phyloP scores from a whole-genome alignment of 1,140 invertebrate genomes.

The Drosophila suzukii region DNA sequence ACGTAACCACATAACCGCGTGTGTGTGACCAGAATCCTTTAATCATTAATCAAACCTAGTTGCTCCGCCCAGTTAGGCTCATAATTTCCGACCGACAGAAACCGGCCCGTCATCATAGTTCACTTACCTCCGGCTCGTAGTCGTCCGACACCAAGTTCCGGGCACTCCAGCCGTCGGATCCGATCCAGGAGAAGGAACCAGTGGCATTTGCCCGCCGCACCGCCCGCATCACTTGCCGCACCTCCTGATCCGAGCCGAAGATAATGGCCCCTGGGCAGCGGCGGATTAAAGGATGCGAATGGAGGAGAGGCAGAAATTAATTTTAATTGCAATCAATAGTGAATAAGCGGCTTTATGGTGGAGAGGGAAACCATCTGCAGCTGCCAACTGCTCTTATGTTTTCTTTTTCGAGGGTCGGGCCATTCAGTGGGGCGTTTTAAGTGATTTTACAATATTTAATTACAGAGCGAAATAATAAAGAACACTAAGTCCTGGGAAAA shows the following conservation, averaged over 20 bases:
- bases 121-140: slow-evolving; percentile 91
- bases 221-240: slow-evolving; percentile 96
- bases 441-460: background rate
- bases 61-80: slow-evolving; percentile 61
- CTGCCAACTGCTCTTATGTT: slow-evolving; percentile 4
- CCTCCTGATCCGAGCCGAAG: slow-evolving; percentile 98
- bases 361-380: background rate
- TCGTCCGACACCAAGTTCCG: slow-evolving; percentile 94
- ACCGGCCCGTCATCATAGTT: slow-evolving; percentile 32
- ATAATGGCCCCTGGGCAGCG: slow-evolving; percentile 93
- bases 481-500: background rate
- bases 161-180: slow-evolving; percentile 96
- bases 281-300: background rate
- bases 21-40: slow-evolving; percentile 36
- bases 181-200: slow-evolving; percentile 96
- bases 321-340: slow-evolving; percentile 54
- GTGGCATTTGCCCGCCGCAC: slow-evolving; percentile 94
- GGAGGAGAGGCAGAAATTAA: slow-evolving; percentile 9
- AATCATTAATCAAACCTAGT: slow-evolving; percentile 70
- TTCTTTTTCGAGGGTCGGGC: background rate
- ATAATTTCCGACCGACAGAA: slow-evolving; percentile 61
- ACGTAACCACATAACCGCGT: slow-evolving; percentile 17
- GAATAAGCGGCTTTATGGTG: slow-evolving; percentile 10
- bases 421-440: background rate
- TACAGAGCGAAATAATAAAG: background rate